Conservation (phyloP, 1,140 invertebrate genomes). For the Diachasma alloeum region DNA sequence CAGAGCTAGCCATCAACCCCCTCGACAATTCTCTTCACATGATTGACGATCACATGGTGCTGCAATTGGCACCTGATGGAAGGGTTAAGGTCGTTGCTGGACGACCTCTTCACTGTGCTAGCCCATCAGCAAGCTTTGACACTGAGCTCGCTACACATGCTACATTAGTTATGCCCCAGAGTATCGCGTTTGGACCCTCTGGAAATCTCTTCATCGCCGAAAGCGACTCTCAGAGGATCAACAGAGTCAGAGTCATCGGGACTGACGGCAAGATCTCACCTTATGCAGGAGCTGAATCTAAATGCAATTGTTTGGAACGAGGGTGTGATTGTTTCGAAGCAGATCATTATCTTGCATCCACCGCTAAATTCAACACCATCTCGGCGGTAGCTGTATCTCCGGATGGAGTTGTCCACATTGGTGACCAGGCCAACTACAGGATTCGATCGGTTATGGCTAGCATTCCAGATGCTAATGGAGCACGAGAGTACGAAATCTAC, state of each 20-base stretch:
- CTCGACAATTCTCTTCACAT: conserved; percentile 94
- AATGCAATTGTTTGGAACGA: conserved; percentile 91
- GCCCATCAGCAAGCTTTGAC: conserved; percentile 77
- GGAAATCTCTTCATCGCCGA: conserved; percentile 96
- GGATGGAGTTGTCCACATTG: conserved; percentile 92
- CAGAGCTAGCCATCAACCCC: conserved; percentile 91
- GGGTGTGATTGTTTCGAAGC: conserved; percentile 92
- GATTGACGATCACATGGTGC: conserved; percentile 94
- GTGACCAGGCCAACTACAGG: conserved; percentile 91
- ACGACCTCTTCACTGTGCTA: conserved; percentile 88
- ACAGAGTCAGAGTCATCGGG: conserved; percentile 86
- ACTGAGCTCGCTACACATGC: conserved; percentile 87
- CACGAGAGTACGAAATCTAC: conserved; percentile 92
- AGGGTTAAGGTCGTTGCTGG: conserved; percentile 92
- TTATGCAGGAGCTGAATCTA: conserved; percentile 93
- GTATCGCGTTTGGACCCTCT: conserved; percentile 91
- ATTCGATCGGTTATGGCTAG: conserved; percentile 92
- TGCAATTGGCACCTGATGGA: conserved; percentile 89
- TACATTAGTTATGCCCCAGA: conserved; percentile 90
- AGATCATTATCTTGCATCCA: conserved; percentile 89
- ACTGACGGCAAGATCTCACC: conserved; percentile 92
- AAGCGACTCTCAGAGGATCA: conserved; percentile 94
- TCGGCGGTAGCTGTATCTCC: conserved; percentile 93
- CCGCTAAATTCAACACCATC: conserved; percentile 93
- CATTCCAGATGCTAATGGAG: conserved; percentile 84